phyloP scores from a whole-genome alignment of 2,888 invertebrate genomes.

The Tyria jacobaeae region DNA sequence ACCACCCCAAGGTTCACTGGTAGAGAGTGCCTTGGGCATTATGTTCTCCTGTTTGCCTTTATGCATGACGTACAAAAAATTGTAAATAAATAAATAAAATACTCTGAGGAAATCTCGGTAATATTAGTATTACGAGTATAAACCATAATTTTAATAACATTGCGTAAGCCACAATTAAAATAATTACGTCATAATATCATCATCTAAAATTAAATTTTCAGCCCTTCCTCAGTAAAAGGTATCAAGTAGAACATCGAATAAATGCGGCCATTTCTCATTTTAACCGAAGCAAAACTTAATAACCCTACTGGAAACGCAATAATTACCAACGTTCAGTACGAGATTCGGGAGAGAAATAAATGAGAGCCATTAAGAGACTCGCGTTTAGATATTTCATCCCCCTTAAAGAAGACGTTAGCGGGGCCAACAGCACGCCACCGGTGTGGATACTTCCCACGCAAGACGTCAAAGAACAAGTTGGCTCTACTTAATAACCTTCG shows the following conservation, averaged over 20 bases:
- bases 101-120: neutral
- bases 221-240: slow-evolving; percentile 75
- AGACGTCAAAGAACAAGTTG: slow-evolving; percentile 62
- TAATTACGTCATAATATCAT: slow-evolving; percentile 77
- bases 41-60: too few relatives aligned
- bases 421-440: slow-evolving; percentile 62
- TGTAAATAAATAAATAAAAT: too few relatives aligned
- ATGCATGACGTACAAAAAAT: too few relatives aligned
- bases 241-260: slow-evolving; percentile 82
- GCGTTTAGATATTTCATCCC: slow-evolving; percentile 85
- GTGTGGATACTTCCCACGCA: slow-evolving; percentile 78
- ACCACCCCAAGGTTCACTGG: too few relatives aligned
- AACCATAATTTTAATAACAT: slow-evolving; percentile 14
- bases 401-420: slow-evolving; percentile 83
- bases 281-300: slow-evolving; percentile 85
- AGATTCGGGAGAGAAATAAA: slow-evolving; percentile 84
- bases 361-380: slow-evolving; percentile 84
- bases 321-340: slow-evolving; percentile 83
- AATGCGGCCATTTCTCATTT: slow-evolving; percentile 85
- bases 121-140: slow-evolving; percentile 4
- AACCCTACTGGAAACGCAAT: slow-evolving; percentile 84
- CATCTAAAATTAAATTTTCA: slow-evolving; percentile 82
- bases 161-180: slow-evolving; percentile 70
- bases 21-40: too few relatives aligned
- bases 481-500: slow-evolving; percentile 25